Conservation (phyloP, 1,140 invertebrate species). For the Pseudomyrmex cubaensis region DNA sequence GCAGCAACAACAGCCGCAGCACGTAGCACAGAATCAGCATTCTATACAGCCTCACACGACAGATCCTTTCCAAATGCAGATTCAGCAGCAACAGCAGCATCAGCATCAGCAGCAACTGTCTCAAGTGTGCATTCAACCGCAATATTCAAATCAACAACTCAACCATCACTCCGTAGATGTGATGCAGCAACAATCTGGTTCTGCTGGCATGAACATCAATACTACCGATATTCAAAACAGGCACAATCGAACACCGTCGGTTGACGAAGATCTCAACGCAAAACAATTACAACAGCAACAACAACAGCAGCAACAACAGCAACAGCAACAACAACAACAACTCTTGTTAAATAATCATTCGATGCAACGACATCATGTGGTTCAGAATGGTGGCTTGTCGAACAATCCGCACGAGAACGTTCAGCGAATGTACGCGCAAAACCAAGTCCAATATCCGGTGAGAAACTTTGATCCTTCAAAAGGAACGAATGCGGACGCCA, state of each 20-base stretch:
- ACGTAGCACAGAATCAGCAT: slow-evolving; percentile 68
- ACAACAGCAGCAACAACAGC: slow-evolving; percentile 78
- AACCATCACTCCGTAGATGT: slow-evolving; percentile 77
- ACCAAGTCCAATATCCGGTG: slow-evolving; percentile 84
- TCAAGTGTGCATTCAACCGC: slow-evolving; percentile 78
- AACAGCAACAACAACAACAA: slow-evolving; percentile 76
- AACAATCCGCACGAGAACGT: slow-evolving; percentile 83
- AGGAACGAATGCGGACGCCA: slow-evolving; percentile 66
- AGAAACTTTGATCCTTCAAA: slow-evolving; percentile 78
- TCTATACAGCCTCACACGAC: slow-evolving; percentile 78
- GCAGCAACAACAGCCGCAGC: slow-evolving; percentile 74
- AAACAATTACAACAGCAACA: slow-evolving; percentile 80
- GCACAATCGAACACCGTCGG: slow-evolving; percentile 68
- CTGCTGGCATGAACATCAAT: slow-evolving; percentile 77
- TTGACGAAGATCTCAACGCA: slow-evolving; percentile 79
- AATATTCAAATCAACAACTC: slow-evolving; percentile 79
- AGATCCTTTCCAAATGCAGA: slow-evolving; percentile 81
- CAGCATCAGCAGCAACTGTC: slow-evolving; percentile 79
- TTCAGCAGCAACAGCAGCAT: slow-evolving; percentile 79
- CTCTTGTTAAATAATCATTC: slow-evolving; percentile 81
- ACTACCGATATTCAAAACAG: slow-evolving; percentile 74
- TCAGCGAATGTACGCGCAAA: slow-evolving; percentile 87
- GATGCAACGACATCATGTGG: slow-evolving; percentile 80
- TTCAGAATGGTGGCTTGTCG: slow-evolving; percentile 79
- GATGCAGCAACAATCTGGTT: slow-evolving; percentile 76